These are phyloP conservation scores for Uromys caudimaculatus DNA, from an alignment of 2,797 vertebrate species.

Conservation along the genomic window DNA sequence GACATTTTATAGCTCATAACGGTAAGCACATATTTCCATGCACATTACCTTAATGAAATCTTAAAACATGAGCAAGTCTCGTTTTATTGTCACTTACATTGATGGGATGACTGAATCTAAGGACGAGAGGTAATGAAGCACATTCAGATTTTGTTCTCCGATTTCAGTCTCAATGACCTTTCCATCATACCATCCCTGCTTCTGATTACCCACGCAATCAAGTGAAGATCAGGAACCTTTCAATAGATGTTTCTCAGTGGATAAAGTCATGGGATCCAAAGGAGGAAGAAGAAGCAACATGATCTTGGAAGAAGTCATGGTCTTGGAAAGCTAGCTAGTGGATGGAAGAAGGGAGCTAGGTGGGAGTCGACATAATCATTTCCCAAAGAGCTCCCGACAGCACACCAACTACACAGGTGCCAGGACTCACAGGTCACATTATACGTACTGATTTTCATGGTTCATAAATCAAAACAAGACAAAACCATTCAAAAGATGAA, in stretches of 20 bases:
- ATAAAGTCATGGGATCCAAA: background rate
- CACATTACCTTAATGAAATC: slow-evolving; percentile 14
- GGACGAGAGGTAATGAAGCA: slow-evolving; percentile 19
- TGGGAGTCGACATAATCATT: background rate
- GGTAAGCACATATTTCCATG: slow-evolving; percentile 8
- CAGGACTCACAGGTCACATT: background rate
- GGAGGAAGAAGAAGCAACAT: background rate
- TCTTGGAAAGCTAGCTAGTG: background rate
- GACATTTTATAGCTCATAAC: slow-evolving; percentile 51
- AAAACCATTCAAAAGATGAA: background rate
- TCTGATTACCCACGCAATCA: slow-evolving; percentile 57
- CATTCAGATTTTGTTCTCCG: slow-evolving; percentile 56
- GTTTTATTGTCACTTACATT: slow-evolving; percentile 41
- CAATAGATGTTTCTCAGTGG: background rate
- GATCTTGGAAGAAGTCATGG: background rate
- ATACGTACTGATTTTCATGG: background rate
- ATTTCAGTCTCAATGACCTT: slow-evolving; percentile 64
- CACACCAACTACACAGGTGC: background rate
- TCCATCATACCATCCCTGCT: slow-evolving; percentile 33
- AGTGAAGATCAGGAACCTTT: slow-evolving; percentile 48
- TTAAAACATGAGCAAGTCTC: slow-evolving; percentile 12
- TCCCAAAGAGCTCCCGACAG: background rate
- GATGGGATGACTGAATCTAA: slow-evolving; percentile 19
- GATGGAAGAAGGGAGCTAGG: background rate
- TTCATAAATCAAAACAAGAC: background rate